Evolutionary conservation across 2,113 vertebrate genomes (phyloP).

Genomic region (Epinephelus cyanopodus): DNA sequence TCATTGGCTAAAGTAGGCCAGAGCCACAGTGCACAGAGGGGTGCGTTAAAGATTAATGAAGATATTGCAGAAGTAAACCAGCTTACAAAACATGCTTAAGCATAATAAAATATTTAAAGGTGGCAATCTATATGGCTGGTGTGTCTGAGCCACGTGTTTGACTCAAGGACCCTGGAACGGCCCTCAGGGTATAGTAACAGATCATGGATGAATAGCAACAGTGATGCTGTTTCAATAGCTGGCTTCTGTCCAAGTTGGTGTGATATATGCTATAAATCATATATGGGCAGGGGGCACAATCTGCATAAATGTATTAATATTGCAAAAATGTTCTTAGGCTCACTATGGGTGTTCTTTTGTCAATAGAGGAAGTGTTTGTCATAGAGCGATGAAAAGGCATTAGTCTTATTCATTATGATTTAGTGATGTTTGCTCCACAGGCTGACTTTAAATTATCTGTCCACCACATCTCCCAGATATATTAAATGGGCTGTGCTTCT

Average conservation of each 20-base stretch:
- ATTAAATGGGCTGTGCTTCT: conserved; percentile 17
- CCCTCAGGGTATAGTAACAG: conserved; percentile 19
- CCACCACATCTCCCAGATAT: neutral
- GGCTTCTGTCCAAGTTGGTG: neutral
- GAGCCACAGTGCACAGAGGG: conserved; percentile 41
- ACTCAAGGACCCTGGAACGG: conserved; percentile 52
- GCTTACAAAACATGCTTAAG: conserved; percentile 73
- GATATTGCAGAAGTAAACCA: conserved; percentile 62
- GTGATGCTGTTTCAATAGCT: conserved; percentile 9
- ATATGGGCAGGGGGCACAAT: neutral
- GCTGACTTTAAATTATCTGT: conserved; percentile 7
- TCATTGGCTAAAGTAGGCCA: conserved; percentile 65
- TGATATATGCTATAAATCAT: neutral
- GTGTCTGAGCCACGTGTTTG: conserved; percentile 48
- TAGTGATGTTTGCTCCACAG: conserved; percentile 11
- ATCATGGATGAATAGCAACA: conserved; percentile 34
- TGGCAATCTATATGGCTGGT: conserved; percentile 56
- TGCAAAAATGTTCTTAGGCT: neutral
- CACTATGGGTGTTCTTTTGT: neutral
- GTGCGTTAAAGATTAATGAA: conserved; percentile 78
- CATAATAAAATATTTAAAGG: conserved; percentile 77
- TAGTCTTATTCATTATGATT: conserved; percentile 26
- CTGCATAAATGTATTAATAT: neutral
- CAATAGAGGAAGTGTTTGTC: conserved; percentile 1
- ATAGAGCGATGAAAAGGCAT: conserved; percentile 5